A percentile compares a stretch with the other conserved stretches of the same genome.
Conservation (phyloP, 2,113 vertebrate genomes). For the Phylloscopus whistleri region DNA sequence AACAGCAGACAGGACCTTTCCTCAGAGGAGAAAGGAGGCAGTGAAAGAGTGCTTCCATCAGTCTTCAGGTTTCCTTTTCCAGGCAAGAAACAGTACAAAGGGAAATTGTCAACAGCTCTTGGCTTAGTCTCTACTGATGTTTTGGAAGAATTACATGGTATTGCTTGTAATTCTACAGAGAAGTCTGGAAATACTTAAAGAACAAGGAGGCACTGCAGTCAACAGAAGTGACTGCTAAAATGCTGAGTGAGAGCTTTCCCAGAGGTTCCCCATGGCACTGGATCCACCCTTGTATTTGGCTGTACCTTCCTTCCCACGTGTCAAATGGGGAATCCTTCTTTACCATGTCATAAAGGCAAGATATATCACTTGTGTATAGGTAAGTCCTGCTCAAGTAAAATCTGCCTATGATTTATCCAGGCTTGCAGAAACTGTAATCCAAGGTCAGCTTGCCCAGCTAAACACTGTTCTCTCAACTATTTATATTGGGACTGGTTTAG, state of each 20-base stretch:
- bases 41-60: background rate
- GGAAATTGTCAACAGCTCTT: background rate
- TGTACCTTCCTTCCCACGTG: background rate
- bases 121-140: background rate
- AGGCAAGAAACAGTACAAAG: background rate
- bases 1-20: background rate
- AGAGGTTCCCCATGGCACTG: background rate
- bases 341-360: background rate
- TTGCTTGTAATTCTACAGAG: background rate
- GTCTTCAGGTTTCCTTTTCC: background rate
- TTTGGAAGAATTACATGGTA: background rate
- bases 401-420: background rate
- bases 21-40: background rate
- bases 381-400: background rate
- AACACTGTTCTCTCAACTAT: background rate
- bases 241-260: background rate
- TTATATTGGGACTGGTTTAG: background rate
- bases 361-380: background rate
- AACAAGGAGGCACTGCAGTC: background rate
- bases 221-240: background rate
- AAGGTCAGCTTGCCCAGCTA: background rate
- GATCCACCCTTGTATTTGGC: background rate
- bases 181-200: background rate
- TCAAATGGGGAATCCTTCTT: background rate
- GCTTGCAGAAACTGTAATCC: background rate